phyloP scores from a whole-genome alignment of 2,113 vertebrate genomes.

The Symphodus melops region DNA sequence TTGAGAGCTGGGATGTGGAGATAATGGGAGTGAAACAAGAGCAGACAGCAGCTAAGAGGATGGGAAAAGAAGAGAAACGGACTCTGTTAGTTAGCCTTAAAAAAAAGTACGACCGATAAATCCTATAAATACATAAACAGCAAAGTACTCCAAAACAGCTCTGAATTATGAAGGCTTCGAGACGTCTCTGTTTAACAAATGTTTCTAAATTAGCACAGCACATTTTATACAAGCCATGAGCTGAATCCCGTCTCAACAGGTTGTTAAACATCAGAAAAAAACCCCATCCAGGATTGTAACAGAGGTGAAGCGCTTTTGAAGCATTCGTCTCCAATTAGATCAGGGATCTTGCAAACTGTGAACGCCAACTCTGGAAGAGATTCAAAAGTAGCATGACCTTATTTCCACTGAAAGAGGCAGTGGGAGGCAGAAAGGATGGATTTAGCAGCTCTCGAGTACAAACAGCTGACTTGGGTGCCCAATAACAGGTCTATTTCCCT shows the following conservation, averaged over 20 bases:
- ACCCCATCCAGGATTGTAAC: conserved; percentile 29
- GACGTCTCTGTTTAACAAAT: conserved; percentile 4
- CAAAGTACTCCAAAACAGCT: conserved; percentile 28
- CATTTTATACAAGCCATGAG: conserved; percentile 15
- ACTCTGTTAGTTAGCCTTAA: conserved; percentile 39
- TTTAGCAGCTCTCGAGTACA: conserved; percentile 67
- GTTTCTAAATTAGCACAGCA: not conserved
- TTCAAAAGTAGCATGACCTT: conserved; percentile 61
- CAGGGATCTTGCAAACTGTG: conserved; percentile 44
- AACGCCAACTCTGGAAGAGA: conserved; percentile 26
- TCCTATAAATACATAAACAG: conserved; percentile 35
- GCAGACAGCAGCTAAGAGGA: conserved; percentile 27
- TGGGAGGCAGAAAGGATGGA: conserved; percentile 58
- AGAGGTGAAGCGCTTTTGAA: conserved; percentile 34
- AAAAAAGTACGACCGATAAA: conserved; percentile 13
- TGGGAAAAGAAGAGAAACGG: conserved; percentile 15
- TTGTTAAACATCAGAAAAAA: conserved; percentile 33
- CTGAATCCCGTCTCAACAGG: conserved; percentile 21
- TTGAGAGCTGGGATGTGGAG: conserved; percentile 39
- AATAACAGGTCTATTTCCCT: conserved; percentile 53
- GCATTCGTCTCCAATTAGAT: conserved; percentile 50
- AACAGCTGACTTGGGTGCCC: conserved; percentile 61
- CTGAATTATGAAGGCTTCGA: conserved; percentile 27
- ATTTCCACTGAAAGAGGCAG: conserved; percentile 49
- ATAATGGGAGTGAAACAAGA: conserved; percentile 45